Percentiles rank a stretch among this genome's conserved stretches.
Evolutionary conservation across 2,888 invertebrate species (phyloP).

Genomic region (Aspidiotus rigidus): DNA sequence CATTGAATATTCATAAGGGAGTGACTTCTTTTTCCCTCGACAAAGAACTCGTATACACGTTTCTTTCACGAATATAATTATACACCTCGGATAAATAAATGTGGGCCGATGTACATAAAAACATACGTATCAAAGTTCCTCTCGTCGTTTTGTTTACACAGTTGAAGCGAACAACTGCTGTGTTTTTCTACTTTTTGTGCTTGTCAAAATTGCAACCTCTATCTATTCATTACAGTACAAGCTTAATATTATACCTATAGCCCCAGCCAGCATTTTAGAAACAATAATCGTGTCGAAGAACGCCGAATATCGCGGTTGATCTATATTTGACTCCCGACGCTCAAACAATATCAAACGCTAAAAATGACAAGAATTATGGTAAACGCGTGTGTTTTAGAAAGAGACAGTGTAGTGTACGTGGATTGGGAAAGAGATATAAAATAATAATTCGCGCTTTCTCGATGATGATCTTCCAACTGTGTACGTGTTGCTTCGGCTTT

Average conservation of each 20-base stretch:
- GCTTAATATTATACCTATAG: background rate
- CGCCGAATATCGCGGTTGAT: too few species aligned
- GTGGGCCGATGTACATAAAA: conserved; percentile 26
- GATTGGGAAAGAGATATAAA: too few species aligned
- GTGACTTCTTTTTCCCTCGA: conserved; percentile 3
- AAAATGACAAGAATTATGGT: too few species aligned
- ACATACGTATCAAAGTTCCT: conserved; percentile 5
- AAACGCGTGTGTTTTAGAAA: too few species aligned
- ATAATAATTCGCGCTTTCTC: background rate
- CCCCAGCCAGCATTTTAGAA: too few species aligned
- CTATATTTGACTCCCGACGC: too few species aligned
- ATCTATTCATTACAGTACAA: background rate
- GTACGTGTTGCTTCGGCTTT: conserved; percentile 35
- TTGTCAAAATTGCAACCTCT: conserved; percentile 1
- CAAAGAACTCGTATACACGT: background rate
- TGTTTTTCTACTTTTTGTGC: conserved; percentile 10
- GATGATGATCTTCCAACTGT: conserved; percentile 35
- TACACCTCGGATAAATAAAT: conserved; percentile 22
- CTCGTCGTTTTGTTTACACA: conserved; percentile 27
- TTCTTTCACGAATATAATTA: conserved; percentile 25
- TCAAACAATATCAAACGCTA: too few species aligned
- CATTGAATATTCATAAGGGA: conserved; percentile 25
- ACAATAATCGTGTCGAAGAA: too few species aligned
- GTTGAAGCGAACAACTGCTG: conserved; percentile 30
- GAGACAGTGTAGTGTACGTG: too few species aligned